These are phyloP conservation scores for Rhinopomastus cyanomelas DNA, from an alignment of 2,113 vertebrate species.

Conservation along the genomic window DNA sequence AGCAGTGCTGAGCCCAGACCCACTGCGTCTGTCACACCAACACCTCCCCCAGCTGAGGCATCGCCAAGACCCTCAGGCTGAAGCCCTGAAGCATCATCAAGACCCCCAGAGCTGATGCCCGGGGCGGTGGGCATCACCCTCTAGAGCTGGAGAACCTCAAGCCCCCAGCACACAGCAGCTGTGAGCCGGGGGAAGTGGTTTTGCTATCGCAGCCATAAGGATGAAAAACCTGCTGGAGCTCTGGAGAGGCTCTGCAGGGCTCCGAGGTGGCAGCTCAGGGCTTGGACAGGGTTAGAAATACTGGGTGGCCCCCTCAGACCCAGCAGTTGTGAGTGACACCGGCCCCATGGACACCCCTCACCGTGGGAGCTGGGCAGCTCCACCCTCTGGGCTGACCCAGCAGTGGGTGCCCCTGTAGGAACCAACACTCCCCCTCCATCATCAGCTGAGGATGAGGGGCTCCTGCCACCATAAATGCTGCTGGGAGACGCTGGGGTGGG, in stretches of 20 bases:
- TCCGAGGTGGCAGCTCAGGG: background rate
- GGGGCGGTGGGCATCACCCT: background rate
- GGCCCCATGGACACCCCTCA: rapidly evolving
- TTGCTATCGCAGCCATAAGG: background rate
- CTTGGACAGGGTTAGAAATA: slow-evolving; percentile 13
- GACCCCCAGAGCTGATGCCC: rapidly evolving
- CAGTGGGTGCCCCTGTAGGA: rapidly evolving
- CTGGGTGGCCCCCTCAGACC: background rate
- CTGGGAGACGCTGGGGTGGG: background rate
- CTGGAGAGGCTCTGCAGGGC: background rate
- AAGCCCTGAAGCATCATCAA: background rate
- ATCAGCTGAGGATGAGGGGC: background rate
- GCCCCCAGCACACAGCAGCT: background rate
- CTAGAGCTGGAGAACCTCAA: background rate
- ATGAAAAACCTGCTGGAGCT: slow-evolving; percentile 4
- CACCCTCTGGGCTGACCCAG: background rate
- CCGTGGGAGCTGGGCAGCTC: background rate
- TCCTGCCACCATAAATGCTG: background rate
- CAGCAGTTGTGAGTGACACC: background rate
- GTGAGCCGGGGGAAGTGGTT: background rate
- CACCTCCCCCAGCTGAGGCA: background rate
- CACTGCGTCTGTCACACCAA: rapidly evolving
- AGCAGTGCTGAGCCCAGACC: background rate
- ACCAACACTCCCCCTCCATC: background rate
- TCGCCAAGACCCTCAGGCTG: background rate